These are phyloP conservation scores for Argyrosomus japonicus DNA, from an alignment of 2,113 vertebrate species.

Conservation along the genomic window DNA sequence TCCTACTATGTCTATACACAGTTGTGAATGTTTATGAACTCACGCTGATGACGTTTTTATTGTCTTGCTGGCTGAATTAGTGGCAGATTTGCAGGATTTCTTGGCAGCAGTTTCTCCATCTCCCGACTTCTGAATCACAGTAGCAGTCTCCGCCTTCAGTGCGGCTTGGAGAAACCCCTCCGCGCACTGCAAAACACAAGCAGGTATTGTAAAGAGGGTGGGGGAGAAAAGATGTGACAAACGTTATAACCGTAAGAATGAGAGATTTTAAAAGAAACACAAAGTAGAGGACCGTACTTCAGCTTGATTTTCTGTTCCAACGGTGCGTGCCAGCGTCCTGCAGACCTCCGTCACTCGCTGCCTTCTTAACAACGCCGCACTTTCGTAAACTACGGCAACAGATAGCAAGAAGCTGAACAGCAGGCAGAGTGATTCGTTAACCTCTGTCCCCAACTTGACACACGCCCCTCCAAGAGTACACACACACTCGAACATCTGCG, in stretches of 20 bases:
- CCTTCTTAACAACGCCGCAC: conserved; percentile 84
- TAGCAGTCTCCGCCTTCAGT: conserved; percentile 82
- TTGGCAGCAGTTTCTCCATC: conserved; percentile 67
- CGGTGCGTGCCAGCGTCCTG: conserved; percentile 80
- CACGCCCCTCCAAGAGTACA: conserved; percentile 81
- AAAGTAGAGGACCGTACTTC: conserved; percentile 74
- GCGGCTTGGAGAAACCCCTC: conserved; percentile 89
- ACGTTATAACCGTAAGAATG: background rate
- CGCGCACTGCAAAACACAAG: conserved; percentile 84
- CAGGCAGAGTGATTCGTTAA: conserved; percentile 88
- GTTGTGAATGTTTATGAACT: conserved; percentile 31
- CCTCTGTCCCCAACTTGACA: conserved; percentile 80
- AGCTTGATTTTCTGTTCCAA: conserved; percentile 87
- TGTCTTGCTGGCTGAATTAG: conserved; percentile 13
- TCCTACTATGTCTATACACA: background rate
- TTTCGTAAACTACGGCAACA: conserved; percentile 88
- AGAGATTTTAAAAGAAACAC: background rate
- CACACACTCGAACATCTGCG: conserved; percentile 90
- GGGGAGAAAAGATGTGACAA: background rate
- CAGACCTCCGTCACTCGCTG: conserved; percentile 85
- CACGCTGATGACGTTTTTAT: conserved; percentile 41
- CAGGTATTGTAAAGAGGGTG: background rate
- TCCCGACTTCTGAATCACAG: conserved; percentile 40
- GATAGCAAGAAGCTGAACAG: conserved; percentile 89
- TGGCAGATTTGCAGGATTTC: conserved; percentile 60